Evolutionary conservation across 1,140 invertebrate genomes (phyloP), one percentile per base, ranked within the genome.

Genomic region (Pogonomyrmex californicus): DNA sequence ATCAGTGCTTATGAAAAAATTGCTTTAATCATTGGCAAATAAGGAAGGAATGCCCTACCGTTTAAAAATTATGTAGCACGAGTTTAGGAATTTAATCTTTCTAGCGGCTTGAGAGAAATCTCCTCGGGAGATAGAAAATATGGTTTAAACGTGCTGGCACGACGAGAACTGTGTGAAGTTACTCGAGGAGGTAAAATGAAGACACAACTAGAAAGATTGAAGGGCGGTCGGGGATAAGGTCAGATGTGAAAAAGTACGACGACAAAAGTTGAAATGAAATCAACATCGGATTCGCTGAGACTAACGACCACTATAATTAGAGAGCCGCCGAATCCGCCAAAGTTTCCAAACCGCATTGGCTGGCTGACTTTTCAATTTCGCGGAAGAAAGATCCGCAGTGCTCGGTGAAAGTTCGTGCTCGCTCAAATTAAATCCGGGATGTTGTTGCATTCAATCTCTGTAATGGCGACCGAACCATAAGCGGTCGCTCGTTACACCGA

Each of bases 231-330:
- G 33, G 47, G 49, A 66, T 49, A 62, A 10, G 56, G 10, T 65
- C 68, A 78, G 51, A 58, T 41, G 47, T n/a, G 78, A 86, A 87
- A 87, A 90, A 90, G 54, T 81, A 68, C 47, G 70, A 33, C 51
- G 79, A 85, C 63, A 87, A 87, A 90, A 90, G 88, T 87, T 87
- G 17, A 66, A 83, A 71, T 51, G 47, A 68, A 87, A 73, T 88
- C 65, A 88, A 89, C 77, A 44, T 87, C 30, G 38, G 49, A 71
- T 23, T 56, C 58, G 49, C 54, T 30, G 87, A 83, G 66, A 75
- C 85, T 90, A 90, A 91, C 88, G 81, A 90, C 81, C 77, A 44
- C 62, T 89, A 91, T 91, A 90, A 90, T 91, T 91, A 91, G 88
- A 88, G 60, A 58, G 30, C 62, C 44, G 60, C 14, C 49, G 76